phyloP scores from a whole-genome alignment of 2,113 vertebrate species.

The Clarias magur region DNA sequence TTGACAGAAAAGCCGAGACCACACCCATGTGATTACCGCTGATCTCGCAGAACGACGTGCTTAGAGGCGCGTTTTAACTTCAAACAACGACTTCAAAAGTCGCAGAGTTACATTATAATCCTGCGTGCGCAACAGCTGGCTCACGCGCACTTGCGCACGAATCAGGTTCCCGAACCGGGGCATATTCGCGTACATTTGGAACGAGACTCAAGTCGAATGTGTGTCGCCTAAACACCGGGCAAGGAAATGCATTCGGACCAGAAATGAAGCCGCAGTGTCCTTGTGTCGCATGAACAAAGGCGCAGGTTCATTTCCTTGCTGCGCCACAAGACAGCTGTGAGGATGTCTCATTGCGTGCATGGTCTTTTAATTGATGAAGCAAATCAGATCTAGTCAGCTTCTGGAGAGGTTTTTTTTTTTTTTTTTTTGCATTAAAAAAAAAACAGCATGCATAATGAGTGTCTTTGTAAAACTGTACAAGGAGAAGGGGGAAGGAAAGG shows the following conservation, averaged over 20 bases:
- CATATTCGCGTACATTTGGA: neutral
- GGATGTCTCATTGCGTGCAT: slow-evolving; percentile 9
- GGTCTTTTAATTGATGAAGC: neutral
- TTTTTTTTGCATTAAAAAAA: too few species aligned
- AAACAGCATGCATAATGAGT: neutral
- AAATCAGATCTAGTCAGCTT: neutral
- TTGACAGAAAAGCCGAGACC: slow-evolving; percentile 8
- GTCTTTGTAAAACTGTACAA: neutral
- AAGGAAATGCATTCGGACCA: neutral
- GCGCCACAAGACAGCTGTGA: slow-evolving; percentile 18
- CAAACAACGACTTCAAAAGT: neutral
- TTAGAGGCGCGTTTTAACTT: neutral
- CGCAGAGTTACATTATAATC: neutral
- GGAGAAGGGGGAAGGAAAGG: neutral
- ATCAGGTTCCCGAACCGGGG: neutral
- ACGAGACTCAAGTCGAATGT: neutral
- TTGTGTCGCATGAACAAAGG: slow-evolving; percentile 45
- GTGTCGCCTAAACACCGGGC: too few species aligned
- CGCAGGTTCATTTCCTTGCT: slow-evolving; percentile 33
- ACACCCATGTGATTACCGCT: slow-evolving; percentile 9
- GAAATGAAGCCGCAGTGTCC: neutral
- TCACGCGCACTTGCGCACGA: neutral
- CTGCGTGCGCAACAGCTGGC: slow-evolving; percentile 29
- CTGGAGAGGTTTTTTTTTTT: too few species aligned
- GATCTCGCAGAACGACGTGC: neutral